A percentile compares a stretch with the other conserved stretches of the same genome.
Evolutionary conservation across 2,113 vertebrate species (phyloP).

Genomic region (Scophthalmus maximus): DNA sequence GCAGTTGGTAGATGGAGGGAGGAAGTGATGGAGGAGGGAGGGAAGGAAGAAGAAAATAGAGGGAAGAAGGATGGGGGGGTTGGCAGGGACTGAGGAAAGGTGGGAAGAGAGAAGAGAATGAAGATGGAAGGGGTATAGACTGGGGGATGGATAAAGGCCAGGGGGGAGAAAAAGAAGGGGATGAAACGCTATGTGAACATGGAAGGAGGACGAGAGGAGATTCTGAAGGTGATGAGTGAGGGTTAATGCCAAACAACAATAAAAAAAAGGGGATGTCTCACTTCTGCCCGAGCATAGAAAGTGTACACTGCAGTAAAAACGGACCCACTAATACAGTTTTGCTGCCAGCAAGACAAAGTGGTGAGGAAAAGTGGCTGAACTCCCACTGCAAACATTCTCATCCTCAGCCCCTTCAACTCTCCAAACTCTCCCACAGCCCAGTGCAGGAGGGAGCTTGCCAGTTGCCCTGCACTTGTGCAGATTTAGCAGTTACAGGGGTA

Average conservation of each 20-base stretch:
- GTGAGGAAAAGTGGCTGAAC: slow-evolving; percentile 53
- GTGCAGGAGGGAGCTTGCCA: slow-evolving; percentile 39
- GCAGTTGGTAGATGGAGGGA: neutral
- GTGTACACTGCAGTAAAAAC: slow-evolving; percentile 71
- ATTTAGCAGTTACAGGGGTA: slow-evolving; percentile 58
- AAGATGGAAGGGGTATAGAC: neutral
- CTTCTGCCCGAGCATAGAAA: slow-evolving; percentile 56
- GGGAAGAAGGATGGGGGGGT: neutral
- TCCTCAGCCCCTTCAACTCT: slow-evolving; percentile 45
- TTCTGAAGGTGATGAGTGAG: slow-evolving; percentile 53
- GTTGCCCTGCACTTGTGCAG: slow-evolving; percentile 54
- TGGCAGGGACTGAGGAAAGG: neutral
- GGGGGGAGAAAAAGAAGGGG: neutral
- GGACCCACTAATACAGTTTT: slow-evolving; percentile 55
- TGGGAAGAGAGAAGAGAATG: neutral
- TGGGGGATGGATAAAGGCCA: slow-evolving; percentile 23
- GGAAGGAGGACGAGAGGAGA: slow-evolving; percentile 22
- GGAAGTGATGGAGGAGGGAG: neutral
- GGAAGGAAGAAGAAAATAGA: neutral
- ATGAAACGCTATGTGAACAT: neutral
- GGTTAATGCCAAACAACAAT: slow-evolving; percentile 64
- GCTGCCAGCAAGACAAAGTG: slow-evolving; percentile 71
- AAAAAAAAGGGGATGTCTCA: slow-evolving; percentile 66
- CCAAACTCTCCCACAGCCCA: slow-evolving; percentile 45
- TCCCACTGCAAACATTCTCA: slow-evolving; percentile 54